A percentile compares a stretch with the other conserved stretches of the same genome.
These are phyloP conservation scores for Harpagoxenus sublaevis DNA, from an alignment of 2,888 invertebrate genomes.

Conservation along the genomic window DNA sequence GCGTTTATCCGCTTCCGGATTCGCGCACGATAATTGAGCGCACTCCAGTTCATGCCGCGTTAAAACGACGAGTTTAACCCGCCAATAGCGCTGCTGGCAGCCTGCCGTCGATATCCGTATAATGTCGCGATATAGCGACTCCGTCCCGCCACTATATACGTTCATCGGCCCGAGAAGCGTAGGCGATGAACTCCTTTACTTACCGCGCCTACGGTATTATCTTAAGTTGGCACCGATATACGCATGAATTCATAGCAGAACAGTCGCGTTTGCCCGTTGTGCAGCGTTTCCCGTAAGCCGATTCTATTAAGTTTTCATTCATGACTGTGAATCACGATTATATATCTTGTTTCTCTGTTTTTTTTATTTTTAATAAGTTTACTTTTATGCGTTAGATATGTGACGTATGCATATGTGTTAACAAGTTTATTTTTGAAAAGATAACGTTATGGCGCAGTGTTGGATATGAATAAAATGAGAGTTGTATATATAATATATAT, in stretches of 20 bases:
- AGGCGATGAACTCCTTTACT: constrained; percentile 52
- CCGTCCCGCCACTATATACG: constrained; percentile 26
- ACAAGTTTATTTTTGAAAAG: background rate
- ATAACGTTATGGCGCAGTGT: background rate
- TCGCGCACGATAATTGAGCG: constrained; percentile 68
- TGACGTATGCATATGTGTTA: background rate
- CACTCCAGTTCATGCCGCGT: constrained; percentile 64
- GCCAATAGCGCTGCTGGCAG: constrained; percentile 56
- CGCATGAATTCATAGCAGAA: constrained; percentile 13
- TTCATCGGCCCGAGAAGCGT: constrained; percentile 41
- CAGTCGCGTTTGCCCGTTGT: constrained; percentile 14
- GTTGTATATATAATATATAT: background rate
- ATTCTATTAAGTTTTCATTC: background rate
- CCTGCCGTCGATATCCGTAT: constrained; percentile 51
- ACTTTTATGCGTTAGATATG: background rate
- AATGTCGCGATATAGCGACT: constrained; percentile 40
- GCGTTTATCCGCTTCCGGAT: constrained; percentile 55
- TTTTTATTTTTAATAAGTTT: background rate
- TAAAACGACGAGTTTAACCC: constrained; percentile 55
- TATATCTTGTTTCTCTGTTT: background rate
- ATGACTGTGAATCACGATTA: background rate
- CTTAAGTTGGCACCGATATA: constrained; percentile 44
- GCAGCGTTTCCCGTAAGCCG: constrained; percentile 15
- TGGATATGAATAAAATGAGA: background rate
- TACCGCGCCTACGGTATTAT: constrained; percentile 48